Evolutionary conservation across 2,888 invertebrate species (phyloP), one percentile per base, ranked within the genome.

Genomic region (Eulithis testata): DNA sequence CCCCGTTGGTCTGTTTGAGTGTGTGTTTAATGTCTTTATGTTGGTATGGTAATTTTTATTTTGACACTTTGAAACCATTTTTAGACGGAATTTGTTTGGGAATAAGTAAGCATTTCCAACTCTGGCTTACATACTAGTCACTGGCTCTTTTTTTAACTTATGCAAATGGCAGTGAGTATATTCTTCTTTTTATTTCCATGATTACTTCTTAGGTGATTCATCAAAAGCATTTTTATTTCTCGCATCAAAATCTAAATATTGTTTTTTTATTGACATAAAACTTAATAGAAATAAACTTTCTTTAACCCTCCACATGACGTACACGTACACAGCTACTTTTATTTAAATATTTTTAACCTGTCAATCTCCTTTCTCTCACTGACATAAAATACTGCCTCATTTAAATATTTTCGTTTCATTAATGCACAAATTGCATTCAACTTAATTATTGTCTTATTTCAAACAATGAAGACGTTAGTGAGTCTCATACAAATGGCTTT

Each of bases 391-490:
- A 60, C 45, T 60, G 65, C 65, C 72, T 73, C 57, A 73, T 73
- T 73, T 73, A 65, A 72, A 72, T 72, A 72, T 69, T 73, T 70
- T 68, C 57, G 69, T 70, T 63, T 67, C 36, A 69, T 66, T 71
- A 73, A 73, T 73, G 62, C 64, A 75, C 76, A 72, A 75, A 76
- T 75, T 71, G 60, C 72, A 72, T 74, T 74, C 65, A 71, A 72
- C 72, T 74, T 70, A 76, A 74, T 75, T 73, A 69, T 77, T 72
- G 73, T 77, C 74, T 73, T 76, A 76, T 80, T 78, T 71, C 75
- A 79, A 84, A 89, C 87, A 89, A 89, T 87, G 81, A 81, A 86
- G 81, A 81, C 85, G 82, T 87, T 82, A 84, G 74, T 78, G 7
- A 47, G 43, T 40, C 31, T 52, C 31, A 51, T 59, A n/a, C 27